Percentiles rank a stretch among this genome's conserved stretches.
These are phyloP conservation scores for Eudyptes chrysolophus DNA, from an alignment of 2,113 vertebrate genomes.

Conservation along the genomic window DNA sequence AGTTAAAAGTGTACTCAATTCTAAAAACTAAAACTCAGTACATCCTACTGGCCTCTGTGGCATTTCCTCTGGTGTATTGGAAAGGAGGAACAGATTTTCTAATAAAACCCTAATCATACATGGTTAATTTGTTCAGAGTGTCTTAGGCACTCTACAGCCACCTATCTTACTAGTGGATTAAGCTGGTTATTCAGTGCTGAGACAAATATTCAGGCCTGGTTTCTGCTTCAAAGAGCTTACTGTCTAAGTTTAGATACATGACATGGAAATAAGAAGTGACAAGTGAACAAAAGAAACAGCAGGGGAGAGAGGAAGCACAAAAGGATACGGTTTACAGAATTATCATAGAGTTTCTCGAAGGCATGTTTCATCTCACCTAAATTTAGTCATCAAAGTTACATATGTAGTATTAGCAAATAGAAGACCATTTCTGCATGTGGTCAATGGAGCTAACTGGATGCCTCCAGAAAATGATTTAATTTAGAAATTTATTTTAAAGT, in stretches of 20 bases:
- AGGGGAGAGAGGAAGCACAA: neutral
- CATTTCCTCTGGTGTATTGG: neutral
- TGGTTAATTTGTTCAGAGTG: neutral
- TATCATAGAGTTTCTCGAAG: neutral
- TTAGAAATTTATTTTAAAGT: neutral
- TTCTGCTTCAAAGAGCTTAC: neutral
- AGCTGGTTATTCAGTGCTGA: neutral
- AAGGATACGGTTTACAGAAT: neutral
- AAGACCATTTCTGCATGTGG: neutral
- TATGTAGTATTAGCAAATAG: neutral
- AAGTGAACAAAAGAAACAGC: slow-evolving; percentile 27
- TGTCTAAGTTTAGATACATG: neutral
- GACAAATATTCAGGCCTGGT: neutral
- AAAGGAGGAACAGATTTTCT: neutral
- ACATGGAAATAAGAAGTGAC: slow-evolving; percentile 22
- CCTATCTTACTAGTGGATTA: neutral
- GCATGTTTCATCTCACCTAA: neutral
- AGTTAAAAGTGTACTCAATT: neutral
- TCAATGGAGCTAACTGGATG: neutral
- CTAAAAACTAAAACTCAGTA: neutral
- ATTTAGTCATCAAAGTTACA: neutral
- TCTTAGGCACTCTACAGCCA: neutral
- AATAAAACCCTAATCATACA: neutral
- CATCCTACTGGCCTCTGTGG: too few relatives aligned
- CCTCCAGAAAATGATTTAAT: neutral